A percentile compares a stretch with the other conserved stretches of the same genome.
Conservation (phyloP, 2,113 vertebrate species). For the Peromyscus californicus region DNA sequence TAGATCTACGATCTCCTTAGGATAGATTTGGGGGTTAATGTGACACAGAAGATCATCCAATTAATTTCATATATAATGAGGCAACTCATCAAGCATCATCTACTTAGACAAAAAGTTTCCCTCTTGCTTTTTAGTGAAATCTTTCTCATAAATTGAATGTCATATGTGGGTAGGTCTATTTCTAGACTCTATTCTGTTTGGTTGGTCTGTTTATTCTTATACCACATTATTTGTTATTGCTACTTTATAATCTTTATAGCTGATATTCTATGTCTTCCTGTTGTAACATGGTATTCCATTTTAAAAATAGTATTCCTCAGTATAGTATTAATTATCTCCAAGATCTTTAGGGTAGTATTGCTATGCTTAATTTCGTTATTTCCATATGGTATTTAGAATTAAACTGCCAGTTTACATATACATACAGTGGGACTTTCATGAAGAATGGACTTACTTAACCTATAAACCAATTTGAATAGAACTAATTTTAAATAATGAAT, state of each 20-base stretch:
- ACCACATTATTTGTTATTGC: background rate
- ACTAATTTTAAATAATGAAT: background rate
- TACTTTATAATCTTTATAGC: background rate
- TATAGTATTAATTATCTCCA: background rate
- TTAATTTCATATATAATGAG: background rate
- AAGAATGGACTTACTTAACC: constrained; percentile 11
- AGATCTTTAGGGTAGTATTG: background rate
- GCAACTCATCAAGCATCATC: background rate
- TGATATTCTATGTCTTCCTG: background rate
- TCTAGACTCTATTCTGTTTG: background rate
- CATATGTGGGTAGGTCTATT: background rate
- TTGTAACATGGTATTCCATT: background rate
- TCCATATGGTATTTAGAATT: background rate
- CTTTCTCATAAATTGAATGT: background rate
- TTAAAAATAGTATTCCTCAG: background rate
- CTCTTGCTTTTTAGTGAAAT: background rate
- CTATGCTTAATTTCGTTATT: background rate
- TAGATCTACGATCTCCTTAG: background rate
- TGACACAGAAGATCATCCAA: background rate
- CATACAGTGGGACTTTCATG: background rate
- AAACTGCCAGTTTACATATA: background rate
- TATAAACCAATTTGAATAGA: background rate
- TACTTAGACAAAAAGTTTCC: constrained; percentile 14
- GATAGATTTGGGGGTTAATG: background rate
- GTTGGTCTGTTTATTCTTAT: background rate